phyloP scores from a whole-genome alignment of 2,888 invertebrate genomes.

The Oeneis ivallda region DNA sequence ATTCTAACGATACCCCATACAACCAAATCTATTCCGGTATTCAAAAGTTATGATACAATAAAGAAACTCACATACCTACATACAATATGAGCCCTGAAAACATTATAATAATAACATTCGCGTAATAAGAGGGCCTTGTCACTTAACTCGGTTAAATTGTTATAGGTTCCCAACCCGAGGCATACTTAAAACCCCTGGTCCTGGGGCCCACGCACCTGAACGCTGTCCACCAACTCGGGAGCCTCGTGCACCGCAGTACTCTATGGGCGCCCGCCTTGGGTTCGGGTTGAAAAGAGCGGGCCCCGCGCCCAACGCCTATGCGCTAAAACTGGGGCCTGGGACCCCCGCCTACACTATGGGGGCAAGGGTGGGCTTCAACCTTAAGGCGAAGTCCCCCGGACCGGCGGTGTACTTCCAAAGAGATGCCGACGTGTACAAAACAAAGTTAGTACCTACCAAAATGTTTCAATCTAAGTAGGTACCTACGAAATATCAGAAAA shows the following conservation, averaged over 20 bases:
- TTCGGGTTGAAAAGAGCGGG: constrained; percentile 66
- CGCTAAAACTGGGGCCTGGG: constrained; percentile 68
- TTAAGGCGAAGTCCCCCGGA: constrained; percentile 69
- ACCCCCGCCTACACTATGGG: constrained; percentile 71
- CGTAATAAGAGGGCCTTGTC: no score
- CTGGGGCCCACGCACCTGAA: constrained; percentile 84
- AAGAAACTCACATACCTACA: no score
- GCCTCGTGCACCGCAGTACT: constrained; percentile 81
- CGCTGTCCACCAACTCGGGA: constrained; percentile 77
- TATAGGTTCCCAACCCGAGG: constrained; percentile 52
- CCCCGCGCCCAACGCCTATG: constrained; percentile 85
- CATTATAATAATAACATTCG: no score
- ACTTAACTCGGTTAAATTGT: no score
- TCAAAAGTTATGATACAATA: no score
- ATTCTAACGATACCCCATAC: no score
- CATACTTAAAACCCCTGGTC: constrained; percentile 78
- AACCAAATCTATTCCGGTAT: no score
- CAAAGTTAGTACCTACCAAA: constrained; percentile 50
- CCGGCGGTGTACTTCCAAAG: constrained; percentile 79
- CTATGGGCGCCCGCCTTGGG: constrained; percentile 76
- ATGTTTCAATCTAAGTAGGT: not conserved
- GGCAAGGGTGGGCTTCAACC: constrained; percentile 58
- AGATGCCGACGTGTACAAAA: constrained; percentile 62
- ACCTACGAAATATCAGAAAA: not conserved
- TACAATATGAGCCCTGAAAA: no score